phyloP scores from a whole-genome alignment of 2,113 vertebrate species.

The Peucedramus taeniatus region DNA sequence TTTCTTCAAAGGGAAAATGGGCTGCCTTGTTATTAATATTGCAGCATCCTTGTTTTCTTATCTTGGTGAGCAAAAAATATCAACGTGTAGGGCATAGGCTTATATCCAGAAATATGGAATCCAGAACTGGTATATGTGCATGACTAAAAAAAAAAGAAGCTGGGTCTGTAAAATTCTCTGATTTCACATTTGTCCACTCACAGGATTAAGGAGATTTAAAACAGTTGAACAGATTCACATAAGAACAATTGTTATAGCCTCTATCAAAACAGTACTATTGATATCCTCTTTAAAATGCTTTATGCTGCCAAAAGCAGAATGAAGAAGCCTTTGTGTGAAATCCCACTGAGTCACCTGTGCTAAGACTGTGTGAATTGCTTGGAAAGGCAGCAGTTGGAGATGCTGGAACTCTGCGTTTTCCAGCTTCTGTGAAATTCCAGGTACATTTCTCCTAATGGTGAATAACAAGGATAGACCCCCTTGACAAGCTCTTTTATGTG shows the following conservation, averaged over 20 bases:
- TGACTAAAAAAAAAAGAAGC: background rate
- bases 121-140: background rate
- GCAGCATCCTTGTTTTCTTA: background rate
- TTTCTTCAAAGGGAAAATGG: background rate
- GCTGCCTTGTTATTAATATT: background rate
- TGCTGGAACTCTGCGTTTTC: background rate
- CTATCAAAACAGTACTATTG: background rate
- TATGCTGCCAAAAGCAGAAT: background rate
- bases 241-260: background rate
- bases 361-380: background rate
- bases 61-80: background rate
- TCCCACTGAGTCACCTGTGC: background rate
- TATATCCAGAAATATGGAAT: background rate
- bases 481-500: background rate
- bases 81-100: background rate
- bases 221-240: background rate
- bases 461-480: background rate
- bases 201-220: background rate
- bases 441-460: background rate
- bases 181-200: background rate
- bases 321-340: conserved; percentile 11
- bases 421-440: background rate
- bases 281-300: background rate
- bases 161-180: background rate
- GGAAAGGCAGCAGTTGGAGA: background rate